Base-by-base conservation (phyloP, 2,113 vertebrate species). In the Lucifuga dentata region DNA sequence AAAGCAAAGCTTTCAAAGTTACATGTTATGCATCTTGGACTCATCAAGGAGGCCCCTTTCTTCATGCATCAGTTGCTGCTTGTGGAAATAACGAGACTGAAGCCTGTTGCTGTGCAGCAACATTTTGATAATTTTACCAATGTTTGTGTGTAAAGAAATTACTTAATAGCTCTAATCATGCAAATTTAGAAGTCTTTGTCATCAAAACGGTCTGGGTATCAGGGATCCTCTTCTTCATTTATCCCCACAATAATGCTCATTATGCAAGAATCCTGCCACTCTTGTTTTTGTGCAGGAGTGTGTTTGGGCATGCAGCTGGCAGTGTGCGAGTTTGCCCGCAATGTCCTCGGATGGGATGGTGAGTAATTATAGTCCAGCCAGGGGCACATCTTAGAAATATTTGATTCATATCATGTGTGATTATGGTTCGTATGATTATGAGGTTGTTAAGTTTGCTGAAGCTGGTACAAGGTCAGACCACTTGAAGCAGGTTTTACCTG, bases 271-370 rank as follows among this genome's bases (percentile, higher is more conserved):
- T 73, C 44, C 24, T 41, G 45, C 68, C 77, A 61, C 11, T 63
- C 63, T 58, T 81, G 58, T 67, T 69, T 53, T 29, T 85, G 2
- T 59, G 1, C 89, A 99, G 97, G 98, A 3, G 93, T 99, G 4
- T 99, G 97, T 86, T 58, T 98, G 80, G 98, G 97, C 79, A 99
- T 99, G 98, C 98, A 98, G 92, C 66, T 99, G 58, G 97, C 96
- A 0, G 96, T 99, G 59, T 96, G 98, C 45, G 97, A 99, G 67
- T 98, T 96, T 51, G 95, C 96, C 38, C 93, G 96, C 78, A 94
- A 90, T 15, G 91, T 97, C 57, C 92, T 99, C 3, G 93, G 93
- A 9, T 99, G 96, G 97, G 75, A 93, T 94, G 97, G 97, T 97
- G 89, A 91, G 85, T 32, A 19, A 49, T 55, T 65, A 8, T 36